A percentile compares a stretch with the other conserved stretches of the same genome.
These are phyloP conservation scores for Etheostoma nigrum DNA, from an alignment of 2,797 vertebrate species.

Conservation along the genomic window DNA sequence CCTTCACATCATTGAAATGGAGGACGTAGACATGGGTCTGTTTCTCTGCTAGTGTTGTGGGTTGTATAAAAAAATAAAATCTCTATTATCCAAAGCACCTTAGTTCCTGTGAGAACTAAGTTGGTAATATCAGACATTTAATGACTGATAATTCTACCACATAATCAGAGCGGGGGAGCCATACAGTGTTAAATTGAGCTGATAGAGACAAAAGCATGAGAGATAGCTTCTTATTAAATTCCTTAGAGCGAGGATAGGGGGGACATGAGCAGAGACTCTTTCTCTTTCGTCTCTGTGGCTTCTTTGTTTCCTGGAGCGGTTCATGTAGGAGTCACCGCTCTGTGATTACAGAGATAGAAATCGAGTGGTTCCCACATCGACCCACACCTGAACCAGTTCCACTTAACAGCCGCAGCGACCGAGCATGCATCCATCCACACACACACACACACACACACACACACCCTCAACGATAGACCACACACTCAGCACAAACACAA, in stretches of 20 bases:
- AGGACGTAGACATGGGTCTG: conserved; percentile 7
- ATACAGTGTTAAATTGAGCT: conserved; percentile 55
- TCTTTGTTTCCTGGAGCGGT: conserved; percentile 76
- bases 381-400: conserved; percentile 63
- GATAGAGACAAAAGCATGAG: conserved; percentile 61
- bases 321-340: conserved; percentile 71
- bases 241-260: conserved; percentile 54
- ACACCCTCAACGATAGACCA: not conserved
- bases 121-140: conserved; percentile 55
- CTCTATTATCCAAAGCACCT: conserved; percentile 34
- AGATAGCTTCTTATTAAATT: conserved; percentile 72
- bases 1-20: conserved; percentile 49
- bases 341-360: conserved; percentile 74
- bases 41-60: conserved; percentile 20
- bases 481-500: conserved; percentile 45
- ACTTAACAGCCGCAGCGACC: conserved; percentile 35
- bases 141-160: conserved; percentile 60
- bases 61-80: conserved; percentile 7
- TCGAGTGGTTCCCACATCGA: conserved; percentile 63
- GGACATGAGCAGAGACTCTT: conserved; percentile 41
- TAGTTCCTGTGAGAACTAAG: conserved; percentile 59
- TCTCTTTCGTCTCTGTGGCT: conserved; percentile 59
- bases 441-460: conserved; percentile 5
- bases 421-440: conserved; percentile 22
- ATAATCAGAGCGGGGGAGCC: conserved; percentile 51